Base-by-base conservation (phyloP, 2,113 vertebrate genomes). In the Miniopterus natalensis region DNA sequence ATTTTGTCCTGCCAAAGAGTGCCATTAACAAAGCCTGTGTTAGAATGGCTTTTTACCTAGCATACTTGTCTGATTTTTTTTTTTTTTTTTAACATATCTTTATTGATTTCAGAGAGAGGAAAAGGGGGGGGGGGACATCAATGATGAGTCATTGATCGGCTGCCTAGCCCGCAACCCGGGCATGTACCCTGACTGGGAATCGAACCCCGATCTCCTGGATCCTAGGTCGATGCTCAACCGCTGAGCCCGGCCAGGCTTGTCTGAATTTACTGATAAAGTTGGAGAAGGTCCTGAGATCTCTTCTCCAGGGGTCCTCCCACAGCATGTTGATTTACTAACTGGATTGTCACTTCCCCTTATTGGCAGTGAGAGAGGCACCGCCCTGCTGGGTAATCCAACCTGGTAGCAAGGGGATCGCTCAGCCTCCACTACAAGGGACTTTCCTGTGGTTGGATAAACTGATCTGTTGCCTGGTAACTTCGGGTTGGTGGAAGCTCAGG, bases 401-500 rank as follows among this genome's bases (percentile, higher is more conserved):
- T 1, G 0, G 93, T 84, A 94, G 87, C 93, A 78, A 83, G 63
- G 92, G 93, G 95, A 95, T 68, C 92, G 57, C 92, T 96, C 96
- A 89, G 96, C 96, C 97, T 97, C 85, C 96, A 89, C 97, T 97
- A 51, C 83, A 66, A 91, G 93, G 53, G 92, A 97, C 97, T 95
- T 97, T 94, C 96, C 90, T 92, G 78, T 78, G 84, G 97, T 97
- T 98, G 95, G 96, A 80, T 97, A 95, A 98, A 97, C 97, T 97
- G 97, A 96, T 96, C 91, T 93, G 98, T 98, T 98, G 98, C 98
- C 93, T 98, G 97, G 98, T 97, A 97, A 98, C 98, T 68, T 85
- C 20, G 0, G 3, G 96, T 73, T 23, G 61, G 95, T 97, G 91
- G 88, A 88, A 31, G 88, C 95, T 86, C 86, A 87, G 90, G 97